A percentile compares a stretch with the other conserved stretches of the same genome.
Evolutionary conservation across 2,888 invertebrate genomes (phyloP).

Genomic region (Chrysotoxum bicinctum): DNA sequence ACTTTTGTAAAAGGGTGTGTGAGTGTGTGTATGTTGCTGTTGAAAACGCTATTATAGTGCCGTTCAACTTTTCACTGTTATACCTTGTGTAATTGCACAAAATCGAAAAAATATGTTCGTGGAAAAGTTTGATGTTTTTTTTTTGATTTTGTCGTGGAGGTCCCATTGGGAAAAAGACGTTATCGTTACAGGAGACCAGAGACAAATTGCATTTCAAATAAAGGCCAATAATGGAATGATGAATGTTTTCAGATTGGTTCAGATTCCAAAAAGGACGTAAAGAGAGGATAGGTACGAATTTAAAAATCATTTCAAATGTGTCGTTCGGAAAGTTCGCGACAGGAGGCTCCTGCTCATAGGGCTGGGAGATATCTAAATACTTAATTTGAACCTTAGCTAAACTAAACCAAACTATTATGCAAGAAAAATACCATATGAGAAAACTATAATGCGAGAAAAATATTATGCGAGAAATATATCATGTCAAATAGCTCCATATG

Average conservation of each 20-base stretch:
- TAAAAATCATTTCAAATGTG: no score
- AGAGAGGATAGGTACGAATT: no score
- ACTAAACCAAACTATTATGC: no score
- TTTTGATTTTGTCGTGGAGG: not conserved
- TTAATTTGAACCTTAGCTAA: no score
- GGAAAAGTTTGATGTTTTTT: conserved; percentile 32
- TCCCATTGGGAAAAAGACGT: not conserved
- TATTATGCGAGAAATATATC: no score
- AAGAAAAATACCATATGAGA: no score
- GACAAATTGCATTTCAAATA: not conserved
- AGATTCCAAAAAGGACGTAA: no score
- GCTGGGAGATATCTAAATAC: no score
- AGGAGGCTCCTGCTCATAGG: no score
- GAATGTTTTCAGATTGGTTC: not conserved
- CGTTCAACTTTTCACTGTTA: conserved; percentile 52
- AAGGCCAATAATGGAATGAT: not conserved
- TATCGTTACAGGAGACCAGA: not conserved
- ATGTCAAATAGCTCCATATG: no score
- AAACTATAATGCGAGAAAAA: no score
- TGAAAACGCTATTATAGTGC: conserved; percentile 53
- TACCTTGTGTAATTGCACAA: conserved; percentile 54
- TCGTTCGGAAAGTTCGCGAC: no score
- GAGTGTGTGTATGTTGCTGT: conserved; percentile 1
- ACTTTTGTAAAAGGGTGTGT: conserved; percentile 8
- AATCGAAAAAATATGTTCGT: conserved; percentile 52